Base-by-base conservation (phyloP, 35 echinoderm and acorn worm genomes). In the Lytechinus pictus region DNA sequence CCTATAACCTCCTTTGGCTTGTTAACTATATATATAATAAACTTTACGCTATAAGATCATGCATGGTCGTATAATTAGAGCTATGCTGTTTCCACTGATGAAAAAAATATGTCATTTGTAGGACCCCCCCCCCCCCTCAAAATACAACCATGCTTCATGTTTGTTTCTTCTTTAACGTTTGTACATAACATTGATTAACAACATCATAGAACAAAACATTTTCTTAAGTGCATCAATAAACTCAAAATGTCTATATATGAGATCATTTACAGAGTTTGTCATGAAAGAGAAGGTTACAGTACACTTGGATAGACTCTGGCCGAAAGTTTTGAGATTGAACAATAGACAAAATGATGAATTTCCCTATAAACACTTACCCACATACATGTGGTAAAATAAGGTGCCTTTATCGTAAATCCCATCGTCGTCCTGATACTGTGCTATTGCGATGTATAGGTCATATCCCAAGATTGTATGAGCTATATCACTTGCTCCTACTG, bases 381-480 rank as follows among this genome's bases (percentile, higher is more conserved):
- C 53, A 93, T 93, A 33, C 92, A 93, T 57, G 16, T 57, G 54
- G 55, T 93, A 93, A 13, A 93, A 54, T 27, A 93, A 12, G 7
- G 92, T 93, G 10, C 92, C 92, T 55, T 8, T 9, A 27, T 12
- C 28, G 11, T 93, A 93, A 28, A 54, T 55, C 3, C 54, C 92
- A 28, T 55, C 92, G 53, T 93, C 56, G 92, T 55, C 9, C 24
- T 8, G 9, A 57, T 93, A 93, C 10, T 93, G 92, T 24, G 92
- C 10, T 27, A 93, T 93, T 9, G 92, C 92, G 2, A 93, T 27
- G 27, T 93, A 93, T 13, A 93, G n/a, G 9, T 93, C 55, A 27
- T 57, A 57, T 14, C 54, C 92, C 9, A 93, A 19, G 9, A 57
- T 24, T 55, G 92, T 53, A 57, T 12, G 9, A 10, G 92, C 92